A percentile compares a stretch with the other conserved stretches of the same genome.
These are phyloP conservation scores for Albula goreensis DNA, from an alignment of 2,113 vertebrate species.

Conservation along the genomic window DNA sequence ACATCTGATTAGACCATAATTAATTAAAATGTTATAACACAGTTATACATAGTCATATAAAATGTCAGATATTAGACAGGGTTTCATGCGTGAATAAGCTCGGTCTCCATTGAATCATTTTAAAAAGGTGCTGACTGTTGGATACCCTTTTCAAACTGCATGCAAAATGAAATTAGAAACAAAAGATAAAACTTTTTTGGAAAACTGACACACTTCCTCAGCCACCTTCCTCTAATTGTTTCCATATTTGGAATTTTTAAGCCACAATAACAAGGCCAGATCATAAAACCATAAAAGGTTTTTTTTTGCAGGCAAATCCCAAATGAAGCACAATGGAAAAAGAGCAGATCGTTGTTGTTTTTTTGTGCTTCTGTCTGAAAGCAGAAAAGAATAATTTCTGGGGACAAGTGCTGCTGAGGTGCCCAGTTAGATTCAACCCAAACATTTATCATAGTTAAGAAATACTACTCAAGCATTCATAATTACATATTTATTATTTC, in stretches of 20 bases:
- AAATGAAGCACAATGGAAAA: constrained; percentile 2
- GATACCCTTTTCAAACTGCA: background rate
- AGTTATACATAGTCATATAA: background rate
- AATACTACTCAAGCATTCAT: too few species aligned
- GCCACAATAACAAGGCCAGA: constrained; percentile 52
- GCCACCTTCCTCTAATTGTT: constrained; percentile 81
- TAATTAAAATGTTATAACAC: too few species aligned
- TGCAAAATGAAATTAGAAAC: constrained; percentile 68
- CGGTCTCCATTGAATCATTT: background rate
- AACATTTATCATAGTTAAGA: too few species aligned
- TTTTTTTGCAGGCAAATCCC: constrained; percentile 44
- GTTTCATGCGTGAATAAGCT: background rate
- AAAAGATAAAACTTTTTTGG: constrained; percentile 77
- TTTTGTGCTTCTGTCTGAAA: too few species aligned
- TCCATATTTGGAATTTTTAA: constrained; percentile 64
- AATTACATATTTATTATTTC: too few species aligned
- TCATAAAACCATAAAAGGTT: constrained; percentile 52
- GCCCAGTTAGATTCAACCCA: too few species aligned
- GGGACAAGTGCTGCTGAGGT: too few species aligned
- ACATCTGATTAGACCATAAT: too few species aligned
- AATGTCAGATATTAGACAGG: background rate
- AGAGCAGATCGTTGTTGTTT: constrained; percentile 22
- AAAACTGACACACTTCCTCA: constrained; percentile 61
- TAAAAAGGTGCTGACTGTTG: background rate
- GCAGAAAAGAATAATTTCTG: too few species aligned